phyloP scores from a whole-genome alignment of 2,113 vertebrate genomes.

The Gnathonemus longibarbis region DNA sequence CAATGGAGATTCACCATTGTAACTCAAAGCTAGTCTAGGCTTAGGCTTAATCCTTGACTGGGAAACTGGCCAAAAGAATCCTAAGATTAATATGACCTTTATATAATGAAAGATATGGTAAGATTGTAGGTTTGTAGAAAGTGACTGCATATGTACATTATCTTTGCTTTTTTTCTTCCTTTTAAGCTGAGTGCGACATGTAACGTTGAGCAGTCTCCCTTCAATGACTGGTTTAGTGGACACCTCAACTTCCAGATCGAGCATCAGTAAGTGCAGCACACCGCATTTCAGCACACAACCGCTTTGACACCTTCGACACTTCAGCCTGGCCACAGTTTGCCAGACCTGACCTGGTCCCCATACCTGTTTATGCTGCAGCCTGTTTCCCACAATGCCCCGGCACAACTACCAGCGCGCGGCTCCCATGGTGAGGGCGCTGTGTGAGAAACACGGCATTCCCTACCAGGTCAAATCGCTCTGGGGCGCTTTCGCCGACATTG shows the following conservation, averaged over 20 bases:
- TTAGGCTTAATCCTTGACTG: no score
- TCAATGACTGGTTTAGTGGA: slow-evolving; percentile 78
- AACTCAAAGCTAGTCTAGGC: no score
- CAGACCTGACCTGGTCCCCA: background rate
- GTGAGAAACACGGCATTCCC: slow-evolving; percentile 53
- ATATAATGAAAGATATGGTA: background rate
- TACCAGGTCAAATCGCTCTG: slow-evolving; percentile 62
- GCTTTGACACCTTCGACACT: no score
- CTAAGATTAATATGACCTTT: background rate
- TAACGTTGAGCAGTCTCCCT: slow-evolving; percentile 65
- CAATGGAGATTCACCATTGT: no score
- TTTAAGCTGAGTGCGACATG: slow-evolving; percentile 70
- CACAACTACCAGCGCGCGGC: slow-evolving; percentile 68
- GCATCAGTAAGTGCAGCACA: slow-evolving; percentile 65
- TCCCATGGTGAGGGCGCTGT: slow-evolving; percentile 67
- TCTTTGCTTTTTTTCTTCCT: background rate
- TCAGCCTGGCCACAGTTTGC: background rate
- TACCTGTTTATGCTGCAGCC: slow-evolving; percentile 42
- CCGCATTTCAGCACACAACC: background rate
- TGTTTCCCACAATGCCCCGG: slow-evolving; percentile 64
- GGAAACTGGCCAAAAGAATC: background rate
- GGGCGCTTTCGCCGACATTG: slow-evolving; percentile 58
- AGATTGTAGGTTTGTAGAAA: background rate
- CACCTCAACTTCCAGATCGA: slow-evolving; percentile 80
- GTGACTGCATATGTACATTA: background rate